These are phyloP conservation scores for Heteromyza rotundicornis DNA, from an alignment of 2,888 invertebrate genomes.

Conservation along the genomic window DNA sequence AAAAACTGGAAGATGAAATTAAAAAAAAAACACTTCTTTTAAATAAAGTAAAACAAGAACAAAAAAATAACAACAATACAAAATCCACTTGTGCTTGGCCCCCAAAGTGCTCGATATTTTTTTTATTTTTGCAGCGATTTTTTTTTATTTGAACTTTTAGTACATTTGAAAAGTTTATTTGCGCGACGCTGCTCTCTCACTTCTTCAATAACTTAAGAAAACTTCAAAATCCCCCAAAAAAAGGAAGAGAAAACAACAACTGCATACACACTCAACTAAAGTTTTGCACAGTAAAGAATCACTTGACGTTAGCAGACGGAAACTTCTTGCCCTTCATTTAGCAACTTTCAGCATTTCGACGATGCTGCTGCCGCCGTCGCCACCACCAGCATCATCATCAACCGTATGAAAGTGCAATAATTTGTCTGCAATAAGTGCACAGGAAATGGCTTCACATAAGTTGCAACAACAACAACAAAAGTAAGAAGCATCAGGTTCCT, in stretches of 20 bases:
- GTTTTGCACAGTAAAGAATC: too few species aligned
- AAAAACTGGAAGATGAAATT: too few species aligned
- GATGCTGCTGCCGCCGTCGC: not conserved
- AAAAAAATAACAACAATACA: not conserved
- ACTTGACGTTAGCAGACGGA: not conserved
- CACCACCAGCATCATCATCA: not conserved
- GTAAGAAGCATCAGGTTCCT: too few species aligned
- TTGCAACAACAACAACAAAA: not conserved
- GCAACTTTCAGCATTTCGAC: not conserved
- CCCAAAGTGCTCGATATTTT: too few species aligned
- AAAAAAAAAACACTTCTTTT: too few species aligned
- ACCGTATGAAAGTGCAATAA: not conserved
- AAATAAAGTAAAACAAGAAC: not conserved
- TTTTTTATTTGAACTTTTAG: not conserved
- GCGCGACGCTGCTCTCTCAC: too few species aligned
- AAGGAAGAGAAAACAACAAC: not conserved
- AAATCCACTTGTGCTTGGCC: not conserved
- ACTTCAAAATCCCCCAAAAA: not conserved
- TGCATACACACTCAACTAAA: not conserved
- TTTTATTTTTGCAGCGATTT: not conserved
- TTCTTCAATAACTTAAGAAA: constrained; percentile 1
- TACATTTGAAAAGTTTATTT: constrained; percentile 5
- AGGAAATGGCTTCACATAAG: constrained; percentile 1
- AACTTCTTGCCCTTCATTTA: not conserved
- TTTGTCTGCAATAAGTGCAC: not conserved